Evolutionary conservation across 23 tunicate species (phyloP).

Genomic region (Ascidia mentula): DNA sequence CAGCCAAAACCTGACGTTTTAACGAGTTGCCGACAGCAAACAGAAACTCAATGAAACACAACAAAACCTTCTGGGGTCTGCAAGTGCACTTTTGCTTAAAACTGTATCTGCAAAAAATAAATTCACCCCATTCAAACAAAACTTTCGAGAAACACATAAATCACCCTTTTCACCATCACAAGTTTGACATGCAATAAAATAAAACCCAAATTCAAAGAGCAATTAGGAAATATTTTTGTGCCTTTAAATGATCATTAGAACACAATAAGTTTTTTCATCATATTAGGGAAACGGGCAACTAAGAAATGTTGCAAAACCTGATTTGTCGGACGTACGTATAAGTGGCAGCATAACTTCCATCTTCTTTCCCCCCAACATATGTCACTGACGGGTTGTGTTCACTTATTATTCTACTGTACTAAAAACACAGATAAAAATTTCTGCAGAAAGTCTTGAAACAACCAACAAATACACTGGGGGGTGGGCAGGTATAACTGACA

Average conservation of each 20-base stretch:
- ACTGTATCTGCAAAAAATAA: background rate
- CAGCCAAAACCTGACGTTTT: slow-evolving; percentile 16
- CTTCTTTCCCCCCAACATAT: background rate
- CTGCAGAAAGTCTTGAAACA: too few relatives aligned
- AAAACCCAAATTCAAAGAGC: too few relatives aligned
- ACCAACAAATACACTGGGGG: too few relatives aligned
- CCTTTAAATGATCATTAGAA: too few relatives aligned
- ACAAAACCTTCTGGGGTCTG: background rate
- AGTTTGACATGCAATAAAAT: too few relatives aligned
- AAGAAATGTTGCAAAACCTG: background rate
- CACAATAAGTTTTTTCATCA: background rate
- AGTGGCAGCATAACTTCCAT: background rate
- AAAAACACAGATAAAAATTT: too few relatives aligned
- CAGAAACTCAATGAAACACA: background rate
- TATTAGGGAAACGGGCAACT: background rate
- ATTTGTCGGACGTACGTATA: background rate
- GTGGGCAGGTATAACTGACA: too few relatives aligned
- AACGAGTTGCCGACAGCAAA: background rate
- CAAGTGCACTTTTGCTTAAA: background rate
- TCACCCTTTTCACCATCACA: too few relatives aligned
- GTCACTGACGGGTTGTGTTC: background rate
- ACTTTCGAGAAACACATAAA: too few relatives aligned
- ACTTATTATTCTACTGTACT: background rate
- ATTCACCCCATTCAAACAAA: background rate
- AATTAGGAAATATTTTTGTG: too few relatives aligned